Conservation (phyloP, 2,797 vertebrate genomes). For the Nyctibius grandis region DNA sequence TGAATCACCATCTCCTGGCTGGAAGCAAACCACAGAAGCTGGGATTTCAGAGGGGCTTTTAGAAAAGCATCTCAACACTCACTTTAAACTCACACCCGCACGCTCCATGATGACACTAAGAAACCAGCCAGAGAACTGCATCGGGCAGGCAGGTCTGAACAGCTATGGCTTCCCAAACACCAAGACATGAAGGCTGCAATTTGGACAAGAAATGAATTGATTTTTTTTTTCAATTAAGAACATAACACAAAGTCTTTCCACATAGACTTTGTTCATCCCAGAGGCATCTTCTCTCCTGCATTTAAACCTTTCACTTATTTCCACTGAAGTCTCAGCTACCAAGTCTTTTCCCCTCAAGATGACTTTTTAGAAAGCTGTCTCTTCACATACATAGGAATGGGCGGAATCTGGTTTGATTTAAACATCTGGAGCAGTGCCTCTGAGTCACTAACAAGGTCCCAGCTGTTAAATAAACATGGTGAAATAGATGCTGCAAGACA, state of each 20-base stretch:
- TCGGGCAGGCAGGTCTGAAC: neutral
- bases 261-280: rapidly evolving
- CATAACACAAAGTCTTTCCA: neutral
- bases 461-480: neutral
- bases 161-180: neutral
- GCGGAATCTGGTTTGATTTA: neutral
- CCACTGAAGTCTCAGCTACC: neutral
- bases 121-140: neutral
- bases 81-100: neutral
- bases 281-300: neutral
- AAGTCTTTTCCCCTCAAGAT: neutral
- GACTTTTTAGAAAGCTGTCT: neutral
- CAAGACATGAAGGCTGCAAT: neutral
- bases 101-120: rapidly evolving
- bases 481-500: neutral
- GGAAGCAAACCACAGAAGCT: neutral
- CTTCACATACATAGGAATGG: neutral
- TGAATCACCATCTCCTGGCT: neutral
- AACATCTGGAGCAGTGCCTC: neutral
- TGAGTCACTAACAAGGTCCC: neutral
- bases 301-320: neutral
- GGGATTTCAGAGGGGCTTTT: neutral
- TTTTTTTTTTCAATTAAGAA: neutral
- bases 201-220: rapidly evolving
- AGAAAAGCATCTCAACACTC: neutral